Base-by-base conservation (phyloP, 2,888 invertebrate species). In the Phaedon cochleariae region DNA sequence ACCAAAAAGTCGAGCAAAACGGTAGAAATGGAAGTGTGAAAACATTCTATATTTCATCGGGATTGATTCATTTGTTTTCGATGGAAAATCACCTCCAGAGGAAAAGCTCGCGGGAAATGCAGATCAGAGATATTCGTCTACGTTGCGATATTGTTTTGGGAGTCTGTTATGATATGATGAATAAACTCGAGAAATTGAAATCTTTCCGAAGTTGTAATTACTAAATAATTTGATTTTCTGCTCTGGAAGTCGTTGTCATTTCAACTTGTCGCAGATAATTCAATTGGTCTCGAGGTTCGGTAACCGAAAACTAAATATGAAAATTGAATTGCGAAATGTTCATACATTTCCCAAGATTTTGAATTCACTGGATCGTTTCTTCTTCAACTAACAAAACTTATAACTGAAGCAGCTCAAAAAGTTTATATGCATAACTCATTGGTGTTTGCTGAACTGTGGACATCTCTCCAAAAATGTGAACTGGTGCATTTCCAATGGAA, bases 211-310 rank as follows among this genome's bases (percentile, higher is more conserved):
- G 78, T 80, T 80, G 79, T 80, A 80, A 80, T 81, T 81, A 78
- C 79, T 73, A 79, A 78, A 78, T 81, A 80, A 81, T 81, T 80
- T 77, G 76, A 77, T 80, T 80, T 80, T 78, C 78, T 79, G 76
- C 76, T 76, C 76, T 76, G 76, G 68, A 73, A 76, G 75, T 74
- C 74, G 73, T 77, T 76, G 75, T 74, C 75, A 78, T 75, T 78
- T 69, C 73, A 67, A 70, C 66, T 71, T 71, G 65, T 72, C 64
- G 66, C 64, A 49, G 59, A 67, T 73, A 73, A 73, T 71, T 70
- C 69, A 74, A 73, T 73, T 71, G 70, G 63, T 53, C 64, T 62
- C 71, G 65, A 65, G 65, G 60, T 68, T 62, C 62, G 66, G 63
- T 55, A 65, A 54, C 64, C 64, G 69, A 67, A 69, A 71, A n/a